Conservation (phyloP, 2,113 vertebrate species). For the Solea solea region DNA sequence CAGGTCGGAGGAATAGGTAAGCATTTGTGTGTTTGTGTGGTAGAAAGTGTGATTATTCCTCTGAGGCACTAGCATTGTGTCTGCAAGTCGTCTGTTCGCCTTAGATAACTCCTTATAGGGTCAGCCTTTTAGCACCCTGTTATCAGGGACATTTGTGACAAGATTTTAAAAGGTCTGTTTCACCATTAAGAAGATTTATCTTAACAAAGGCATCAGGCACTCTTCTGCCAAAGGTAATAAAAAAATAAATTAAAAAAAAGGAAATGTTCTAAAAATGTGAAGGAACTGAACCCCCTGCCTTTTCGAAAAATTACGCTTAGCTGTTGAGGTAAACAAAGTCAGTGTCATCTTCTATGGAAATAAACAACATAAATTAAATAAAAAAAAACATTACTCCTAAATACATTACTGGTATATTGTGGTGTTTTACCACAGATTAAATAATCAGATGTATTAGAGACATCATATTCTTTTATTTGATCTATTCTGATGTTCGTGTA, state of each 20-base stretch:
- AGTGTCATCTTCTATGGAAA: neutral
- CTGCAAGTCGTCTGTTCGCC: constrained; percentile 47
- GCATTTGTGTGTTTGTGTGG: neutral
- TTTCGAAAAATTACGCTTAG: neutral
- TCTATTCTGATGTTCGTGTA: constrained; percentile 2
- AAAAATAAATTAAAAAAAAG: constrained; percentile 8
- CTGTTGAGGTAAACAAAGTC: neutral
- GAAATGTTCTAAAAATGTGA: constrained; percentile 4
- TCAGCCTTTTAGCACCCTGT: constrained; percentile 44
- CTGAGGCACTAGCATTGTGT: constrained; percentile 33
- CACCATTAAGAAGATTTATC: constrained; percentile 45
- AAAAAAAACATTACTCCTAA: neutral
- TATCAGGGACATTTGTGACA: constrained; percentile 33
- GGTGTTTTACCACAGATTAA: neutral
- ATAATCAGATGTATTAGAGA: neutral
- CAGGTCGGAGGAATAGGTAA: neutral
- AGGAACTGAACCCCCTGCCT: neutral
- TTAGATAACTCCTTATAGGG: constrained; percentile 53
- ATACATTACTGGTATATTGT: neutral
- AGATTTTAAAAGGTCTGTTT: constrained; percentile 58
- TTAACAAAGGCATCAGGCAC: constrained; percentile 20
- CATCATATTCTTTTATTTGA: neutral
- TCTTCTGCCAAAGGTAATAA: too few species aligned
- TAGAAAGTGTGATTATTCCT: neutral
- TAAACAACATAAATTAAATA: neutral